Conservation (phyloP, 2,888 invertebrate genomes). For the Scelioninae gen. 2 region DNA sequence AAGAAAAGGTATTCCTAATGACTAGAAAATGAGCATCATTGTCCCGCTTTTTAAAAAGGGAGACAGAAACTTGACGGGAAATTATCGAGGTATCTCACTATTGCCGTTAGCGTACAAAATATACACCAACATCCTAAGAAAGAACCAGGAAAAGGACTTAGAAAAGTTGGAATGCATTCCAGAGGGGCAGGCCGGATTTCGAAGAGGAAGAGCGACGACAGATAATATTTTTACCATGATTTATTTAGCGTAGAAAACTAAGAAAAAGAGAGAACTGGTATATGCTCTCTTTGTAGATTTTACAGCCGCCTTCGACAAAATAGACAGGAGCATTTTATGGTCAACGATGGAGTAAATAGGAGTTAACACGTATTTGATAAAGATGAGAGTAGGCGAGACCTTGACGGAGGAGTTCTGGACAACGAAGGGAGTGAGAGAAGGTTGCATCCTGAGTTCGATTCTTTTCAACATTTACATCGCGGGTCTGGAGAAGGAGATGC, state of each 20-base stretch:
- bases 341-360: background rate
- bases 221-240: constrained; percentile 1
- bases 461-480: constrained; percentile 3
- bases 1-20: background rate
- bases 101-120: background rate
- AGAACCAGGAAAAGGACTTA: background rate
- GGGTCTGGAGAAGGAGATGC: background rate
- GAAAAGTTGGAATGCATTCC: background rate
- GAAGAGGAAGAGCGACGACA: background rate
- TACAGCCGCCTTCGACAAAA: background rate
- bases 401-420: background rate
- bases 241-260: background rate
- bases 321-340: background rate
- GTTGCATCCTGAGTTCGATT: background rate
- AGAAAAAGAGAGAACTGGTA: background rate
- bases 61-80: background rate
- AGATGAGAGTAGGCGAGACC: background rate
- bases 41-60: background rate
- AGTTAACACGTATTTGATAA: background rate
- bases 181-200: background rate
- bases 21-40: background rate
- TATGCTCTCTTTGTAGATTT: background rate
- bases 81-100: background rate
- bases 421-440: background rate
- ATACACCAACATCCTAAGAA: background rate